These are phyloP conservation scores for Atta colombica DNA, from an alignment of 1,140 invertebrate genomes.

Conservation along the genomic window DNA sequence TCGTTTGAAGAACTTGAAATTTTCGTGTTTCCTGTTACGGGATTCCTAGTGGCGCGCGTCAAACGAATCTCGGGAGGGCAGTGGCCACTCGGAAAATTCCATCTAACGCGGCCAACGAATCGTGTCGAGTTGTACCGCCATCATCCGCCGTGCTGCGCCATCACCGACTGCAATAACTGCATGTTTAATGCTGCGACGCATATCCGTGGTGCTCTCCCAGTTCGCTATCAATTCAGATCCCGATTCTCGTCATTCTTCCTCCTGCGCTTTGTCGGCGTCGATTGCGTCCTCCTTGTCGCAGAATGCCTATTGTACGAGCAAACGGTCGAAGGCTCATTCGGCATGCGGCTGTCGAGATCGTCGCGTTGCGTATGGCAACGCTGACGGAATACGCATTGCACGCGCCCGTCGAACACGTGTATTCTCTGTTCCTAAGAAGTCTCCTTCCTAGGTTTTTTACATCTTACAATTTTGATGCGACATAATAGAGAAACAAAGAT, in stretches of 20 bases:
- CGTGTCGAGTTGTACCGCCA: constrained; percentile 9
- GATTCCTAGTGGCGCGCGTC: constrained; percentile 38
- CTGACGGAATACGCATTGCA: constrained; percentile 40
- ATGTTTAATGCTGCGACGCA: constrained; percentile 44
- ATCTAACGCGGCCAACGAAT: constrained; percentile 24
- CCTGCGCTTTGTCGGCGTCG: constrained; percentile 45
- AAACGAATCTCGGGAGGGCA: constrained; percentile 37
- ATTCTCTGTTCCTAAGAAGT: not conserved
- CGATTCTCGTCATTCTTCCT: constrained; percentile 3
- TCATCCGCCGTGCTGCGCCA: not conserved
- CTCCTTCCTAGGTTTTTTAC: not conserved
- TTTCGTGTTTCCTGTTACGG: constrained; percentile 19
- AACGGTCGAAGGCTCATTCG: constrained; percentile 29
- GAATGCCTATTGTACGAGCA: constrained; percentile 15
- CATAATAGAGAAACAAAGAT: not conserved
- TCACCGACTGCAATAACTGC: not conserved
- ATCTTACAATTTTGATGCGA: not conserved
- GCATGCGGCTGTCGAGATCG: constrained; percentile 31
- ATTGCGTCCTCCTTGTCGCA: constrained; percentile 1
- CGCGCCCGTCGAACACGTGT: not conserved
- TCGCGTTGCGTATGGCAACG: constrained; percentile 1
- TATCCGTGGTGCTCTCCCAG: not conserved
- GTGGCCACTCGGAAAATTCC: constrained; percentile 51
- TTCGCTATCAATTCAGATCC: constrained; percentile 50
- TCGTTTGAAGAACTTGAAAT: constrained; percentile 39